These are phyloP conservation scores for Solea senegalensis DNA, from an alignment of 2,113 vertebrate species.

Conservation along the genomic window DNA sequence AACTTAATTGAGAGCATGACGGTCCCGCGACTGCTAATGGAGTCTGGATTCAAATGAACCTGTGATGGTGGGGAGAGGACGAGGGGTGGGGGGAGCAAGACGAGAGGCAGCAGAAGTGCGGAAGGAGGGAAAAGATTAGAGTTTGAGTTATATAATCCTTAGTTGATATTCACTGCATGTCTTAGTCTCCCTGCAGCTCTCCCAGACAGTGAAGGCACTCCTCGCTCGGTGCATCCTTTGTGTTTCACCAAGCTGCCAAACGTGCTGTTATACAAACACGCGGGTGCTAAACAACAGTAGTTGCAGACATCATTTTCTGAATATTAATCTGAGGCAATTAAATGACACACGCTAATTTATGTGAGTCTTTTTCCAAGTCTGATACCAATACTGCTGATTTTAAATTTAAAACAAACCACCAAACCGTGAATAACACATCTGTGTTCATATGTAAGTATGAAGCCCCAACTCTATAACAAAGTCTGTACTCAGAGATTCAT, in stretches of 20 bases:
- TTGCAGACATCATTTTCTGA: constrained; percentile 11
- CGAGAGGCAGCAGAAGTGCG: constrained; percentile 17
- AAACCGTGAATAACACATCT: neutral
- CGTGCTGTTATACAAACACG: constrained; percentile 30
- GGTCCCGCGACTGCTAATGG: constrained; percentile 83
- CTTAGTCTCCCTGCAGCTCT: constrained; percentile 58
- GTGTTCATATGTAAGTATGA: too few species aligned
- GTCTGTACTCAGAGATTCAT: too few species aligned
- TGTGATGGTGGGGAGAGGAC: constrained; percentile 54
- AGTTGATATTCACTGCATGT: constrained; percentile 75
- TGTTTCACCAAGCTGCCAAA: constrained; percentile 30
- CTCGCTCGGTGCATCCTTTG: constrained; percentile 30
- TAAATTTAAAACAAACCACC: too few species aligned
- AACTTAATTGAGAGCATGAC: constrained; percentile 90
- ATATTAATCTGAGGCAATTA: constrained; percentile 26
- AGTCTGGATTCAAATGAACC: constrained; percentile 79
- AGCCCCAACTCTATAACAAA: too few species aligned
- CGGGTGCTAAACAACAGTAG: constrained; percentile 24
- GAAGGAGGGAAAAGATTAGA: constrained; percentile 46
- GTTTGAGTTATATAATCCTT: constrained; percentile 68
- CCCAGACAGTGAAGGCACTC: constrained; percentile 38
- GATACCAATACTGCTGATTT: too few species aligned
- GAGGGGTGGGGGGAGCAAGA: neutral
- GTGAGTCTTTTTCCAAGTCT: neutral
- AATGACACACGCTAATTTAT: neutral